Evolutionary conservation across 2,113 vertebrate genomes (phyloP), one percentile per base, ranked within the genome.

Genomic region (Sitta europaea): DNA sequence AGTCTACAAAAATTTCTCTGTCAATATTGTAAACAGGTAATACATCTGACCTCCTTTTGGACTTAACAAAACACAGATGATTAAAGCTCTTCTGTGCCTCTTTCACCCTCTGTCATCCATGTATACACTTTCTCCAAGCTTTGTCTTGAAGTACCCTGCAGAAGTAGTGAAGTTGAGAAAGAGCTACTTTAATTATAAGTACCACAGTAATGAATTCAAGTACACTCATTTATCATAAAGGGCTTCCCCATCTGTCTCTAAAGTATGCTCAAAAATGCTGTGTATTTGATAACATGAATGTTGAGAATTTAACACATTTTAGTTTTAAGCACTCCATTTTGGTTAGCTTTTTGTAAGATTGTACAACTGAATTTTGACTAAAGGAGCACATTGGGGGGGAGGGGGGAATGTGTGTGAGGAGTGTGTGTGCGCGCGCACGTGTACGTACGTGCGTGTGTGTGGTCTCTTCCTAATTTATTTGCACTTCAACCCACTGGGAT

Each of bases 391-490:
- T 36, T 73, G 73, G 51, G 36, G 38, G 0, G 3, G 72, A 31
- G 40, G 11, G 35, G 84, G 31, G 40, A 38, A 14, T 50, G 62
- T 27, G n/a, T 65, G 74, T 6, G 20, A 1, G 9, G 58, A 19
- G n/a, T 2, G 36, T 65, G 92, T 96, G 98, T 97, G 98, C 98
- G 98, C 14, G 45, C 45, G 20, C 12, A 23, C 23, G 67, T 2
- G 17, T 1, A 22, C 27, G 50, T 0, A 2, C 1, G 12, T 33
- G 9, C 2, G 36, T 67, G 92, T 97, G 98, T 98, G 98, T 98
- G 98, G 98, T 98, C 98, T 97, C 76, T 94, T 97, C 91, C 96
- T 98, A 97, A 98, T 98, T 98, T 98, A 98, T 98, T 97, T 98
- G 96, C 95, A 97, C 97, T 98, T 92, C 96, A 97, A 23, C 96